These are phyloP conservation scores for Notarius quadriscutis DNA, from an alignment of 2,113 vertebrate genomes.

Conservation along the genomic window DNA sequence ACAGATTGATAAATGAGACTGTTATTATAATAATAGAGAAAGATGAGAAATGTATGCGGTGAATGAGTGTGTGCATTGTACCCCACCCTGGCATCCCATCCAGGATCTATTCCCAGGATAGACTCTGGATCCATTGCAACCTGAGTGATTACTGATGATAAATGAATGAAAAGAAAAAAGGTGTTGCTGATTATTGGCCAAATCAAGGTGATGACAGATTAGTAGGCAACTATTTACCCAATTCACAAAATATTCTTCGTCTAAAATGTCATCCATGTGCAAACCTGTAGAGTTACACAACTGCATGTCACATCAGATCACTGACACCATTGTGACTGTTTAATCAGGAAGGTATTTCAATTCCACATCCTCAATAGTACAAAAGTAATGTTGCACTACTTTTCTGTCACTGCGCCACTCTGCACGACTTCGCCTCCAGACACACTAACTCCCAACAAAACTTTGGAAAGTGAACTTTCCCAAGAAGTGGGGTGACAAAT, in stretches of 20 bases:
- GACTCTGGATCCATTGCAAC: background rate
- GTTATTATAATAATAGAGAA: background rate
- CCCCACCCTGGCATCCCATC: background rate
- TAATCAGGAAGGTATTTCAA: background rate
- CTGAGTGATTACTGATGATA: background rate
- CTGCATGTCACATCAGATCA: background rate
- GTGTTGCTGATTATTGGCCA: background rate
- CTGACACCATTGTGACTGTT: background rate
- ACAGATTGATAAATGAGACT: too few species aligned
- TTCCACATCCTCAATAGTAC: slow-evolving; percentile 35
- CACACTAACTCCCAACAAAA: slow-evolving; percentile 18
- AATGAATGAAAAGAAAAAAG: background rate
- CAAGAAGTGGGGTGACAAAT: slow-evolving; percentile 29
- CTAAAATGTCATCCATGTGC: background rate
- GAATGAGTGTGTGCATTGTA: background rate
- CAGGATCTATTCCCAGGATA: background rate
- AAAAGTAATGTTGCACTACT: background rate
- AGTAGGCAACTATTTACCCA: background rate
- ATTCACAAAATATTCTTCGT: background rate
- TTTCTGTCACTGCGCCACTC: background rate
- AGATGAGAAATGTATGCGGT: background rate
- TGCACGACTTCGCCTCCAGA: background rate
- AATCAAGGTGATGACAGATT: background rate
- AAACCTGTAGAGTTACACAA: background rate
- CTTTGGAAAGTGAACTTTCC: slow-evolving; percentile 10